phyloP scores from a whole-genome alignment of 1,140 invertebrate species.

The Saccostrea cuccullata region DNA sequence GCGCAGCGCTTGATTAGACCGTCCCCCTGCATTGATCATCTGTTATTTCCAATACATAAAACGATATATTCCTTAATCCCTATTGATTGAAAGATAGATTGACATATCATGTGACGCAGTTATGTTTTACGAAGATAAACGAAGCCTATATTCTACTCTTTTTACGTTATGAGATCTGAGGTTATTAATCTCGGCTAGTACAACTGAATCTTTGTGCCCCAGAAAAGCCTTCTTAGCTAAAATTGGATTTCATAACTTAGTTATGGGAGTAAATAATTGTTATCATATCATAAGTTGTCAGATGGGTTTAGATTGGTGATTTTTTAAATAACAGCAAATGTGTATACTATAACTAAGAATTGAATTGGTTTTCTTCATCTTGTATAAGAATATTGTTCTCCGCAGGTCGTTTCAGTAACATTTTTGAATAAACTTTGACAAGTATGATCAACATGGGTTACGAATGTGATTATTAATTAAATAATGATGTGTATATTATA shows the following conservation, averaged over 20 bases:
- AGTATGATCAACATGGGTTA: too few species aligned
- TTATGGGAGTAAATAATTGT: not conserved
- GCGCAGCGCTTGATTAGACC: not conserved
- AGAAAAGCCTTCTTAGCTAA: not conserved
- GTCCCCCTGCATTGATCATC: not conserved
- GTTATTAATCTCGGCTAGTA: constrained; percentile 11
- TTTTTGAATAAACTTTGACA: too few species aligned
- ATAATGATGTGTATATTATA: too few species aligned
- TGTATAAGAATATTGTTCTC: too few species aligned
- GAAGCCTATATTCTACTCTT: not conserved
- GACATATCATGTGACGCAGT: constrained; percentile 19
- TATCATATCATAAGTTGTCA: constrained; percentile 1
- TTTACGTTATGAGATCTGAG: constrained; percentile 1
- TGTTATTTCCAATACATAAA: constrained; percentile 39
- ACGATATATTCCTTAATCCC: constrained; percentile 37
- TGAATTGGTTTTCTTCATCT: too few species aligned
- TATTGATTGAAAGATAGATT: not conserved
- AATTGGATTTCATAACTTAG: not conserved
- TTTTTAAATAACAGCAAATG: not conserved
- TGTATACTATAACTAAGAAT: too few species aligned
- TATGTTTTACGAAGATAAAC: constrained; percentile 12
- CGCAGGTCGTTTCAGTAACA: too few species aligned
- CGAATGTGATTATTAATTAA: too few species aligned
- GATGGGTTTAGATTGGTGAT: not conserved
- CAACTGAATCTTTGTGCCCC: not conserved